A percentile compares a stretch with the other conserved stretches of the same genome.
phyloP scores from a whole-genome alignment of 2,888 invertebrate species.

The Drosophila koepferae region DNA sequence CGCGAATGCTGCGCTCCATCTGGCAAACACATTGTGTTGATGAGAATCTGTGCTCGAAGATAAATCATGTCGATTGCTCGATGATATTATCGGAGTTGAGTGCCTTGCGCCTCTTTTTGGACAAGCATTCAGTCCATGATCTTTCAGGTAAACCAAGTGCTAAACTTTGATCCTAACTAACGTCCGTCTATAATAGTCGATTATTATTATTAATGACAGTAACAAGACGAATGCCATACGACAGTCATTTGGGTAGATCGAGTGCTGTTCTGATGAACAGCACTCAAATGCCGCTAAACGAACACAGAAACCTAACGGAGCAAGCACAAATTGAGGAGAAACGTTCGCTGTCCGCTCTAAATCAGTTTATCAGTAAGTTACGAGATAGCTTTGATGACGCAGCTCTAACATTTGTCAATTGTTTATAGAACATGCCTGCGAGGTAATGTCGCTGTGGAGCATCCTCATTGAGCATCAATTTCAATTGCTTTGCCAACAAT shows the following conservation, averaged over 20 bases:
- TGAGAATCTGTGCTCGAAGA: conserved; percentile 89
- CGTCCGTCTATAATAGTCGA: background rate
- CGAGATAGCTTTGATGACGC: background rate
- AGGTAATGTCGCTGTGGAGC: conserved; percentile 97
- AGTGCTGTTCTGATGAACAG: conserved; percentile 66
- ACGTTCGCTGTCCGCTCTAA: conserved; percentile 91
- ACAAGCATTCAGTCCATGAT: conserved; percentile 87
- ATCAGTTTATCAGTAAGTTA: conserved; percentile 88
- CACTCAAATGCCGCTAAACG: conserved; percentile 61
- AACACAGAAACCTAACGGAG: conserved; percentile 83
- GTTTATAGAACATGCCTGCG: conserved; percentile 89
- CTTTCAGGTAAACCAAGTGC: conserved; percentile 70
- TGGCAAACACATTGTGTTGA: conserved; percentile 94
- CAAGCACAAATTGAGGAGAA: conserved; percentile 89
- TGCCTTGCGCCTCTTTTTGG: conserved; percentile 91
- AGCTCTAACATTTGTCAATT: background rate
- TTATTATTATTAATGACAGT: conserved; percentile 47
- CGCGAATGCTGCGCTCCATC: conserved; percentile 94
- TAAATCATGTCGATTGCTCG: conserved; percentile 90
- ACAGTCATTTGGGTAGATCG: conserved; percentile 66
- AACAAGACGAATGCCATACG: conserved; percentile 62
- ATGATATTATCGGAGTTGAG: conserved; percentile 91
- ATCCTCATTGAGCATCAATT: conserved; percentile 97
- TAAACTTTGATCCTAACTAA: background rate
- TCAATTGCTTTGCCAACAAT: conserved; percentile 90